These are phyloP conservation scores for Brachyistius frenatus DNA, from an alignment of 2,113 vertebrate species.

Conservation along the genomic window DNA sequence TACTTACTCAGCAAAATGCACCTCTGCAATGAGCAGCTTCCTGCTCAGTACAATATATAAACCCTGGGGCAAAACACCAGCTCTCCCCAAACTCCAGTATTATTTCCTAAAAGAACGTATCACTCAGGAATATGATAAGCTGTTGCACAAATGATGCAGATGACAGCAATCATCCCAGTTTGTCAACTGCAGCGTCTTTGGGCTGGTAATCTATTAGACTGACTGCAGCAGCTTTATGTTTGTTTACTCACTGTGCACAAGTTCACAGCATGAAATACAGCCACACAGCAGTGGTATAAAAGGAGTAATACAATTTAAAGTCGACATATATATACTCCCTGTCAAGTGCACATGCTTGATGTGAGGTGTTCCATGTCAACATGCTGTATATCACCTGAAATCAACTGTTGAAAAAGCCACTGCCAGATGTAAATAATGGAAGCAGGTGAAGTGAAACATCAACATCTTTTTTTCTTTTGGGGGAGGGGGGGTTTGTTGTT, in stretches of 20 bases:
- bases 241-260: not conserved
- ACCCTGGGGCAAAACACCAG: slow-evolving; percentile 37
- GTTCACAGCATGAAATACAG: slow-evolving; percentile 9
- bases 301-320: not conserved
- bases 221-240: not conserved
- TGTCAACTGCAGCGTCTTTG: slow-evolving; percentile 4
- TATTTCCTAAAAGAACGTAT: slow-evolving; percentile 20
- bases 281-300: not conserved
- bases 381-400: slow-evolving; percentile 10
- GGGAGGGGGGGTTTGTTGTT: not conserved
- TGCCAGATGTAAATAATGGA: not conserved
- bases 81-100: not conserved
- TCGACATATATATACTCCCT: slow-evolving; percentile 12
- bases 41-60: slow-evolving; percentile 36
- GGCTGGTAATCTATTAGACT: slow-evolving; percentile 1
- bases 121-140: not conserved
- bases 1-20: slow-evolving; percentile 66
- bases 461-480: not conserved
- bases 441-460: not conserved
- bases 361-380: not conserved
- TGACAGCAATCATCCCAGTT: slow-evolving; percentile 17
- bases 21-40: slow-evolving; percentile 40
- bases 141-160: slow-evolving; percentile 11
- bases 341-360: not conserved
- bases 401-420: slow-evolving; percentile 18